Conservation (phyloP, 2,797 vertebrate species). For the Martes flavigula region DNA sequence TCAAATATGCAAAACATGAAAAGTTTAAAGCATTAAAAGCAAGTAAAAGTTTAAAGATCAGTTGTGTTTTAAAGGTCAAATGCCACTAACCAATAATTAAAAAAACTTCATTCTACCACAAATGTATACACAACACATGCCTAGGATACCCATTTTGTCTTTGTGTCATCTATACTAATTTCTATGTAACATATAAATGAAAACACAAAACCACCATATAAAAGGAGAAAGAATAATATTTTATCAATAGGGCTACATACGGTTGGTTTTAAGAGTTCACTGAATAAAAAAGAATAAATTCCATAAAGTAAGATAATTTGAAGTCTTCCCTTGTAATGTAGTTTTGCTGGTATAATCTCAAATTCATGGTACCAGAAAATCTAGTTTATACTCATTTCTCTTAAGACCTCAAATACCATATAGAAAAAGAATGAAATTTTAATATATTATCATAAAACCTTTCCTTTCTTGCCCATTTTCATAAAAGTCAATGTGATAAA, state of each 20-base stretch:
- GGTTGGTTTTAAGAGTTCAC: constrained; percentile 23
- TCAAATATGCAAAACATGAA: neutral
- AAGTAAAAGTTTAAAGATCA: neutral
- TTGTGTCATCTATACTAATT: neutral
- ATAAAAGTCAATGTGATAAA: constrained; percentile 32
- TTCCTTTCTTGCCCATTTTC: constrained; percentile 17
- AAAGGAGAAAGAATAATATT: constrained; percentile 23
- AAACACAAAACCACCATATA: constrained; percentile 3
- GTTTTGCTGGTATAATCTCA: neutral
- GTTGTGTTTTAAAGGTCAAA: neutral
- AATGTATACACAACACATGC: neutral
- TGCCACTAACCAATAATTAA: neutral
- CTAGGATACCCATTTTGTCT: neutral
- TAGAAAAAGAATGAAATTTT: neutral
- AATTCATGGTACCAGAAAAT: constrained; percentile 44
- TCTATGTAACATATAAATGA: neutral
- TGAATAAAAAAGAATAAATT: constrained; percentile 4
- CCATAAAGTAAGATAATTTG: neutral
- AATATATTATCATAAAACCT: constrained; percentile 26
- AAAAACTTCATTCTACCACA: neutral
- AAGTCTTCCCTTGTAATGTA: neutral
- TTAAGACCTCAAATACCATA: constrained; percentile 35
- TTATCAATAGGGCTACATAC: neutral
- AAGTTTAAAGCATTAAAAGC: neutral
- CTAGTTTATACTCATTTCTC: neutral